Evolutionary conservation across 2,113 vertebrate genomes (phyloP), one percentile per base, ranked within the genome.

Genomic region (Saguinus imperator): DNA sequence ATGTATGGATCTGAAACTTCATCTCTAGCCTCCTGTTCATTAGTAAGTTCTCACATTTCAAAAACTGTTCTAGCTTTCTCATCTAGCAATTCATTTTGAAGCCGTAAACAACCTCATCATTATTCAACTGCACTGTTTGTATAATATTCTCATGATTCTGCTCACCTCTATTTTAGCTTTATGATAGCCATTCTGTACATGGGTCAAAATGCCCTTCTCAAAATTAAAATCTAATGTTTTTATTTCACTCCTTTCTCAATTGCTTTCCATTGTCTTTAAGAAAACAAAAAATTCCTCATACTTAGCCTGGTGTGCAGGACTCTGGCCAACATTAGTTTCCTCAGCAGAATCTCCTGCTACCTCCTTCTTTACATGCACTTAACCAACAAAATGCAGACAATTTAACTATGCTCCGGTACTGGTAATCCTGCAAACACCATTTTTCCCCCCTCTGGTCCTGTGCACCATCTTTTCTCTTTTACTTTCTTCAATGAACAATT

Each of bases 401-500:
- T 55, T 86, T 73, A 37, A 45, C 18, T 72, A 73, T 4, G 5
- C 0, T 72, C 6, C 10, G 13, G 4, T 50, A 29, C 37, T 25
- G 8, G 8, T 5, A 37, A 12, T 11, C 27, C 40, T 73, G 16
- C 0, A 40, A 85, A 13, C 40, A 81, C 3, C 21, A 8, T 58
- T 12, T 17, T 13, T 83, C 7, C 7, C 12, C 10, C 9, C 9
- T n/a, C 13, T n/a, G 20, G 3, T 20, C 1, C 35, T 75, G 3
- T 21, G 21, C 1, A 29, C 7, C 35, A 70, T 35, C 0, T 85
- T 10, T 52, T 52, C 0, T 27, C 70, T 86, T 79, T 83, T 1
- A 0, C 37, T 84, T 66, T 32, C 20, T 50, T 97, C n/a, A n/a
- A n/a, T n/a, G 18, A 52, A 1, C 14, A 5, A 35, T 76, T 61